These are phyloP conservation scores for Suillia variegata DNA, from an alignment of 2,888 invertebrate species.

Conservation along the genomic window DNA sequence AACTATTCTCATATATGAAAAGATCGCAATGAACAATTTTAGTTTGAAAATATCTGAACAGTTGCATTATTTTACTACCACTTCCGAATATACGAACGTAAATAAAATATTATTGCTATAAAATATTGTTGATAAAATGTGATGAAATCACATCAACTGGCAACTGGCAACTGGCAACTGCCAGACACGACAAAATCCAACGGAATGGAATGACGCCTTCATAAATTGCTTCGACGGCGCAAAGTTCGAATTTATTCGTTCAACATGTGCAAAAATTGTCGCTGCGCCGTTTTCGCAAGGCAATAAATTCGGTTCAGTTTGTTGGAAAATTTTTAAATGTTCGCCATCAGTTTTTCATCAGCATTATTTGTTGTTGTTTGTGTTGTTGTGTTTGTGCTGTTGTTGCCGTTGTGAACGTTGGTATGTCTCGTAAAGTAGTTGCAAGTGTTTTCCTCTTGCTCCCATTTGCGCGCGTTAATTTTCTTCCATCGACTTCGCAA, in stretches of 20 bases:
- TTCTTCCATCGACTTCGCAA: conserved; percentile 32
- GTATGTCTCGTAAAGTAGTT: too few relatives aligned
- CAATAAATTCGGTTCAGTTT: background rate
- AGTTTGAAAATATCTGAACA: too few relatives aligned
- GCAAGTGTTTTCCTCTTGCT: background rate
- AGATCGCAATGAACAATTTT: too few relatives aligned
- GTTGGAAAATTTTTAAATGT: background rate
- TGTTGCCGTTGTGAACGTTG: too few relatives aligned
- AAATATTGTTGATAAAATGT: background rate
- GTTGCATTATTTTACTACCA: too few relatives aligned
- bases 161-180: background rate
- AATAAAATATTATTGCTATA: too few relatives aligned
- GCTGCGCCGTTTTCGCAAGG: background rate
- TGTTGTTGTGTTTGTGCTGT: background rate
- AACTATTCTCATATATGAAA: too few relatives aligned
- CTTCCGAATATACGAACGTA: too few relatives aligned
- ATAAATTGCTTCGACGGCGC: background rate
- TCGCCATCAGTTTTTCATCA: conserved; percentile 54
- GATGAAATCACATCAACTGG: background rate
- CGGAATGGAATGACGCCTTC: too few relatives aligned
- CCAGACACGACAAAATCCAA: background rate
- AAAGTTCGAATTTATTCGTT: background rate
- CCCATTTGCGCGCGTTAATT: conserved; percentile 44
- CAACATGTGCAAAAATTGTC: background rate
- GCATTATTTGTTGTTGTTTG: background rate